Evolutionary conservation across 2,888 invertebrate genomes (phyloP), one percentile per base, ranked within the genome.

Genomic region (Pyrrhia umbra): DNA sequence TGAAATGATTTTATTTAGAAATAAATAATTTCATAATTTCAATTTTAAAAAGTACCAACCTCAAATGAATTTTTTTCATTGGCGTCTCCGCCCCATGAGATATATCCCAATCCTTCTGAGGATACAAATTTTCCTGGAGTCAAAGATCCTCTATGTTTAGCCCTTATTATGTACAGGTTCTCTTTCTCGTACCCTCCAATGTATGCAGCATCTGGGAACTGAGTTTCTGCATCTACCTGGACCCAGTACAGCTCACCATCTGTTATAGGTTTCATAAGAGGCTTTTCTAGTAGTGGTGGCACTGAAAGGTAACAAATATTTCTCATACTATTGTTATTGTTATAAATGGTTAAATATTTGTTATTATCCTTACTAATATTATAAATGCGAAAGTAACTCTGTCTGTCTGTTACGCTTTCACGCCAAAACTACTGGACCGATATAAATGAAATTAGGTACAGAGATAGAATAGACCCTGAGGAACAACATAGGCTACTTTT

Each of bases 111-210:
- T 9, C 96, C 96, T 82, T 97, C 96, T 13, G 97, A 96, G 5
- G 97, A 96, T 46, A 97, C 95, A 73, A 97, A 95, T 89, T 98
- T 97, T 21, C 98, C 98, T 51, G 98, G 98, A 69, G 98, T 96
- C 40, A 97, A 87, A n/a, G 96, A 97, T 6, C 97, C 97, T 75
- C 96, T 96, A 85, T 97, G 97, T 18, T 90, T 89, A 2, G 97
- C 97, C 80, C 98, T 95, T 15, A 97, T 96, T 2, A 97, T 95
- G 82, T 96, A 97, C 6, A 97, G 83, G 2, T 95, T 93, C 82
- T 96, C 96, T 46, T 95, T 94, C 82, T 97, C 96, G 81, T 95
- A 95, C 2, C 96, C 96, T 27, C 96, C 97, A 56, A 96, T 96
- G 13, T 97, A 92, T 4, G 97, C 97, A 71, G 96, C 96, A 42